phyloP scores from a whole-genome alignment of 1,140 invertebrate species.

The Ceratitis capitata region DNA sequence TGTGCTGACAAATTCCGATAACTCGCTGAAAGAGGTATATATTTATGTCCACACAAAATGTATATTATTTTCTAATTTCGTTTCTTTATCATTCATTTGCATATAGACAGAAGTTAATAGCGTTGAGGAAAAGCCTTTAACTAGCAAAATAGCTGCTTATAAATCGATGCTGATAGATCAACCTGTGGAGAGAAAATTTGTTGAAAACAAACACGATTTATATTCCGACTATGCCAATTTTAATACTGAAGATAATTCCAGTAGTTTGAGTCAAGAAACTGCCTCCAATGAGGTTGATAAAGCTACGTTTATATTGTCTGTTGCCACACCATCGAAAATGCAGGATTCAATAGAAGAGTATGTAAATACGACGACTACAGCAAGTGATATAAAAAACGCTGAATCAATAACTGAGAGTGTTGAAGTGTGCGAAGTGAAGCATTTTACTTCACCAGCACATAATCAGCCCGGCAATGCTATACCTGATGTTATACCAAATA shows the following conservation, averaged over 20 bases:
- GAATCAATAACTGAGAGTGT: neutral
- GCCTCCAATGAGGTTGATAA: constrained; percentile 40
- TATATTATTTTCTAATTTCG: too few species aligned
- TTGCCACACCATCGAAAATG: constrained; percentile 41
- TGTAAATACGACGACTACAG: constrained; percentile 18
- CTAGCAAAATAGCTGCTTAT: constrained; percentile 36
- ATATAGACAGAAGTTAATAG: neutral
- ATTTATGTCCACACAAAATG: too few species aligned
- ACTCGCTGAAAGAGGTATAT: constrained; percentile 31
- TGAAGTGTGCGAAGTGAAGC: constrained; percentile 23
- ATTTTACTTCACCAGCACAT: constrained; percentile 44
- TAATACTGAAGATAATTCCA: constrained; percentile 39
- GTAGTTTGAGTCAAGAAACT: neutral
- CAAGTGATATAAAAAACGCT: constrained; percentile 9
- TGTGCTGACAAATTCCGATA: constrained; percentile 34
- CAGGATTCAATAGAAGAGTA: constrained; percentile 40
- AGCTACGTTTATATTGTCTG: constrained; percentile 43
- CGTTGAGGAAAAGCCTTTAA: neutral
- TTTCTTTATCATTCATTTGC: neutral
- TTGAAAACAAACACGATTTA: constrained; percentile 29
- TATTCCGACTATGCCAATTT: constrained; percentile 45
- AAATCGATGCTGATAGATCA: constrained; percentile 43
- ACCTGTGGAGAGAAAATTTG: neutral
- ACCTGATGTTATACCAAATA: constrained; percentile 28
- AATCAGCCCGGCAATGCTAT: constrained; percentile 29